Evolutionary conservation across 2,113 vertebrate species (phyloP), one percentile per base, ranked within the genome.

Genomic region (Leuciscus idus): DNA sequence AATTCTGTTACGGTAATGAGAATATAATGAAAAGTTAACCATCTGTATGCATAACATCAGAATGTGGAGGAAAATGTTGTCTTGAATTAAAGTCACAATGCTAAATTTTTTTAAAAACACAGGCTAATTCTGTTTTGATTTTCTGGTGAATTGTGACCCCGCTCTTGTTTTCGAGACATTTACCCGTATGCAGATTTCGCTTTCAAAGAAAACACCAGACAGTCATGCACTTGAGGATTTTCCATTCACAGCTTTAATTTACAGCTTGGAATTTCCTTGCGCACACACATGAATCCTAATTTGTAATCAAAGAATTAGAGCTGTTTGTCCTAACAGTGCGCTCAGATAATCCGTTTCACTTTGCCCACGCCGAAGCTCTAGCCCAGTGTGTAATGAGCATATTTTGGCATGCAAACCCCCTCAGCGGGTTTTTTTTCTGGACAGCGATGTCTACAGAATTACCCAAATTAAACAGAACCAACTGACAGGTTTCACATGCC

Each of bases 271-370:
- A 85, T 81, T 87, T 87, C 75, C 73, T 75, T 48, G 33, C 86
- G 43, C 43, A 43, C 43, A 43, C 43, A 55, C 62, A 82, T 85
- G 46, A 86, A 85, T 84, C 72, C 55, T 68, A 83, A 84, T 85
- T 88, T 88, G 85, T 90, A 87, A 85, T 90, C 89, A 89, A 61
- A 83, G 90, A 88, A 87, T 90, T 89, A 87, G 86, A 74, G 21
- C 36, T 82, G 84, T 61, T 86, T 83, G 83, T 84, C 84, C 86
- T 77, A 79, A 85, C 90, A 83, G 64, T 70, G 77, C 50, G 73
- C 43, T 52, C 72, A 52, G 78, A 82, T 88, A 89, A 90, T 90
- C 89, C 85, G 87, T 89, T 86, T 86, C 83, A 88, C 86, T 90
- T 88, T 73, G 72, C 88, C 89, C 83, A 78, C 83, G 83, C 28